Base-by-base conservation (phyloP, 2,797 vertebrate species). In the Diplodus puntazzo region DNA sequence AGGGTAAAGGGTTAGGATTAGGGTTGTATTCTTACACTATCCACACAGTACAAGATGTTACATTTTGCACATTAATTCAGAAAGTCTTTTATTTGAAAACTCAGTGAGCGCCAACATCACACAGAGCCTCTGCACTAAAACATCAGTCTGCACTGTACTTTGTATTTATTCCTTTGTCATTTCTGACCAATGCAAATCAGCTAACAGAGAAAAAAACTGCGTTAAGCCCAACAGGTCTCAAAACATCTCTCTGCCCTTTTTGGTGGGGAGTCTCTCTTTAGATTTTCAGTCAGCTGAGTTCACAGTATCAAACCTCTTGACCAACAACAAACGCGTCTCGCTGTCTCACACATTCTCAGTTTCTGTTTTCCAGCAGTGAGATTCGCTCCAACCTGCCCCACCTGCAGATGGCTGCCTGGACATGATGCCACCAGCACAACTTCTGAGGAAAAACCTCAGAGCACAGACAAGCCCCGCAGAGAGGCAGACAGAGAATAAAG, bases 401-500 rank as follows among this genome's bases (percentile, higher is more conserved):
- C 94, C 89, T 93, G 91, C 89, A 92, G 85, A 88, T 87, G 88
- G 85, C 87, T 87, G 87, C 84, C 84, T 92, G 92, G 92, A 92
- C 92, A 90, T 18, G 83, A 67, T 77, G 75, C 81, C 86, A 89
- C 79, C 72, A 83, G 66, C 68, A 59, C 74, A 86, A 93, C 89
- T 91, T 92, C 84, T 89, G 87, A 89, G 72, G 84, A 87, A 85
- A 92, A 92, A 84, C 81, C 87, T 92, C 89, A 57, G 83, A 88
- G 82, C 77, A 65, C 73, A 92, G 88, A 93, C 88, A 83, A 89
- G 83, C 88, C 90, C 86, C 87, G 73, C 84, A 69, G 90, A 93
- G 88, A 91, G 86, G 88, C 90, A 90, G 89, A 92, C 83, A 89
- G 86, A 89, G 92, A 93, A 93, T 89, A 92, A 92, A 93, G 92